Percentiles rank a stretch among this genome's conserved stretches.
phyloP scores from a whole-genome alignment of 2,888 invertebrate species.

The Gymnoscelis rufifasciata region DNA sequence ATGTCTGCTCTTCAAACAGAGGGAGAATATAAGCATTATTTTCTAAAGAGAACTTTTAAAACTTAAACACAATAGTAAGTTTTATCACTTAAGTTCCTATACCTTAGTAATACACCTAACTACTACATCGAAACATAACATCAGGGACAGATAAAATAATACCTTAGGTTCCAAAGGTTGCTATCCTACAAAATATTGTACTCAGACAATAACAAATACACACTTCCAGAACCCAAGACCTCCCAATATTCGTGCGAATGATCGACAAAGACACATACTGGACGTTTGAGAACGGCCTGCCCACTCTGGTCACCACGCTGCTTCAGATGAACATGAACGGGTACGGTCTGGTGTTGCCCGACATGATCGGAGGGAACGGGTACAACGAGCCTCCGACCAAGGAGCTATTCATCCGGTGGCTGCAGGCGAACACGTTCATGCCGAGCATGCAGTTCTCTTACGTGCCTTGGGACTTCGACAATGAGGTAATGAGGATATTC shows the following conservation, averaged over 20 bases:
- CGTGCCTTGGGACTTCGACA: slow-evolving; percentile 87
- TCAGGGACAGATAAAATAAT: too few relatives aligned
- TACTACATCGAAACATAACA: too few relatives aligned
- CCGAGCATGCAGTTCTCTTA: slow-evolving; percentile 88
- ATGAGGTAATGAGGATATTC: slow-evolving; percentile 67
- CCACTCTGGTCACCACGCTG: slow-evolving; percentile 84
- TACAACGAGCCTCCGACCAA: slow-evolving; percentile 69
- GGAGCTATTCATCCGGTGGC: slow-evolving; percentile 86
- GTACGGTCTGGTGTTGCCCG: slow-evolving; percentile 86
- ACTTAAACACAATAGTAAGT: too few relatives aligned
- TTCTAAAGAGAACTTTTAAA: too few relatives aligned
- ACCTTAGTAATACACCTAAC: too few relatives aligned
- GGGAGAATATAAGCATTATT: too few relatives aligned
- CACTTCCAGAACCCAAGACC: slow-evolving; percentile 80
- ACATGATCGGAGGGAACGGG: slow-evolving; percentile 86
- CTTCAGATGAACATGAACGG: slow-evolving; percentile 81
- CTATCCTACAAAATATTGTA: too few relatives aligned
- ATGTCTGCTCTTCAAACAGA: too few relatives aligned
- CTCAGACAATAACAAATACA: too few relatives aligned
- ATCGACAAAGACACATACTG: slow-evolving; percentile 85
- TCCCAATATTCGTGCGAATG: slow-evolving; percentile 86
- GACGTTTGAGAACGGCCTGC: slow-evolving; percentile 83
- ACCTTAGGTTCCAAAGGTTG: too few relatives aligned
- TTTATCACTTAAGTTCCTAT: too few relatives aligned
- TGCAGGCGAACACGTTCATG: slow-evolving; percentile 87